Conservation (phyloP, 2,888 invertebrate species). For the Dasysyrphus tricinctus region DNA sequence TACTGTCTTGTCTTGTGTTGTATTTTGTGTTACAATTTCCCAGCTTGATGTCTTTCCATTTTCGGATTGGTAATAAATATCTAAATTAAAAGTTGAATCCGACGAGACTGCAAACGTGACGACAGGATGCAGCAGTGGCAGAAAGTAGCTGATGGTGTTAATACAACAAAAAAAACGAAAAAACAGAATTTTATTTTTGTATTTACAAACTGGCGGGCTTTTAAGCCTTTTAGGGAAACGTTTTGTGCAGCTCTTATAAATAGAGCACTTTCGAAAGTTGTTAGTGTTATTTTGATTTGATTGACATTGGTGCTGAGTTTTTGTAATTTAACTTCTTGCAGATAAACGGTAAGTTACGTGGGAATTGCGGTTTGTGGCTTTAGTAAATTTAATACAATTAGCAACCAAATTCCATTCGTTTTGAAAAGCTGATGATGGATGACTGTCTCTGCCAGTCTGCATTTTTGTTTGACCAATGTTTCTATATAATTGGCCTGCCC, state of each 20-base stretch:
- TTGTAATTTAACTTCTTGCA: background rate
- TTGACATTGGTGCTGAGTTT: conserved; percentile 47
- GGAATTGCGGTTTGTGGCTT: conserved; percentile 28
- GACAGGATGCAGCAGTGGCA: conserved; percentile 58
- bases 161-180: conserved; percentile 11
- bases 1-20: background rate
- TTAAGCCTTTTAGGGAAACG: conserved; percentile 62
- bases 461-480: background rate
- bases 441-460: background rate
- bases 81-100: conserved; percentile 47
- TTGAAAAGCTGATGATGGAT: conserved; percentile 16
- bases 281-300: conserved; percentile 37
- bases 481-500: too few species aligned
- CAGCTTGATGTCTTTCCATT: conserved; percentile 56
- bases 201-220: conserved; percentile 10
- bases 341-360: conserved; percentile 28
- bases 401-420: conserved; percentile 24
- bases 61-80: conserved; percentile 62
- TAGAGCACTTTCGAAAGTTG: conserved; percentile 62
- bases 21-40: conserved; percentile 54
- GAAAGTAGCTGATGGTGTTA: conserved; percentile 42
- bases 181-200: background rate
- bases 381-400: conserved; percentile 41
- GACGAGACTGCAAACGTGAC: conserved; percentile 41
- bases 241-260: conserved; percentile 23